Conservation (phyloP, 1,140 invertebrate genomes). For the Aricia agestis region DNA sequence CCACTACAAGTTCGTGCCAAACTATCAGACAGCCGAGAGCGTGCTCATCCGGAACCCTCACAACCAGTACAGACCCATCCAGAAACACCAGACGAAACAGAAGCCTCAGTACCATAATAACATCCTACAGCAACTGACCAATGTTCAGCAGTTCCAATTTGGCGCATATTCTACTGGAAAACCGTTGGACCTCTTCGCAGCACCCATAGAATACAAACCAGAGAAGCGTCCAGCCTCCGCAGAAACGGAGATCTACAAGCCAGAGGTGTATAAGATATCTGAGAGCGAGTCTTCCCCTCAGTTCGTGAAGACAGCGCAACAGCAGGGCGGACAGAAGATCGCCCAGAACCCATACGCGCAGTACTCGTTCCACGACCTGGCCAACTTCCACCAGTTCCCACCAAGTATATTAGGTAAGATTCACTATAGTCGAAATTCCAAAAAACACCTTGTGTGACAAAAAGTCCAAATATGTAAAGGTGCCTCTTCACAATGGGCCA, state of each 20-base stretch:
- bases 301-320: slow-evolving; percentile 57
- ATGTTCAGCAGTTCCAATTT: slow-evolving; percentile 59
- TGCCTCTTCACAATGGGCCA: no score
- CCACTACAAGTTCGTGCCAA: slow-evolving; percentile 63
- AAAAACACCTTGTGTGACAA: no score
- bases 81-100: slow-evolving; percentile 50
- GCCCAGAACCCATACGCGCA: slow-evolving; percentile 46
- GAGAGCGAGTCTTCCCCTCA: slow-evolving; percentile 52
- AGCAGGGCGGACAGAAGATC: slow-evolving; percentile 39
- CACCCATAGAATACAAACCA: slow-evolving; percentile 57
- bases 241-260: slow-evolving; percentile 57
- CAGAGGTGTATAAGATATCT: slow-evolving; percentile 56
- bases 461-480: no score
- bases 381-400: slow-evolving; percentile 40
- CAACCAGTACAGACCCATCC: slow-evolving; percentile 51
- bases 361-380: slow-evolving; percentile 57
- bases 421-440: no score
- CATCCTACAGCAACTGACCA: slow-evolving; percentile 56
- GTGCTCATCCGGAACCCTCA: slow-evolving; percentile 54
- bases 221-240: slow-evolving; percentile 44
- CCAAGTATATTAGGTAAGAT: slow-evolving; percentile 65
- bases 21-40: slow-evolving; percentile 49
- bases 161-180: slow-evolving; percentile 57
- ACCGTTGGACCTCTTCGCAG: slow-evolving; percentile 54
- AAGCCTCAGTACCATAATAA: slow-evolving; percentile 51